Base-by-base conservation (phyloP, 2,113 vertebrate species). In the Dolichallabes microphthalmus region DNA sequence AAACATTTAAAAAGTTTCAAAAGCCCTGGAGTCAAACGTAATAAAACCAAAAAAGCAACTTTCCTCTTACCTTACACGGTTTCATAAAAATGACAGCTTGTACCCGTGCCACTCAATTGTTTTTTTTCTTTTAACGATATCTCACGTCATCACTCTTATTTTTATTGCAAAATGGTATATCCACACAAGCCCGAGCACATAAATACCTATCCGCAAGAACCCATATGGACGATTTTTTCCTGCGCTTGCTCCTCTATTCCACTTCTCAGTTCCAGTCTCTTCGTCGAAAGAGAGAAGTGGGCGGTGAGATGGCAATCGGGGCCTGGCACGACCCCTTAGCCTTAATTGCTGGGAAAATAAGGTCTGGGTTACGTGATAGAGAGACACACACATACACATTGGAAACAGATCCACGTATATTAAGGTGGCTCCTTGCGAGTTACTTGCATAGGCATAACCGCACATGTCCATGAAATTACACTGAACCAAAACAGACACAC, bases 121-220 rank as follows among this genome's bases (percentile, higher is more conserved):
- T 64, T 32, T 53, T 58, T 75, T 93, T 93, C 93, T 39, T 60
- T 22, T 60, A 19, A 58, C 91, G 92, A 92, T 93, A 92, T 93
- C 92, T 91, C 61, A 73, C 2, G 69, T 93, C 92, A 93, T 93
- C 94, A 93, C 91, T 94, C 96, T 92, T 93, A 96, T 94, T 96
- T 96, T 90, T 96, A 96, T 95, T 96, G 96, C 93, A 96, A 97
- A 96, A 97, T 94, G 95, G 91, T 97, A 98, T 97, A 98, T 97
- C 97, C 97, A 98, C 98, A 99, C 97, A 98, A 98, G 97, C 98
- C 97, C 97, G 95, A 97, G 94, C 95, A 97, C 97, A 98, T 99
- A 99, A 99, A 99, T 99, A 99, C 98, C 98, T 99, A 99, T 98
- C 97, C 96, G 97, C 93, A 97, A 99, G 98, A 98, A 98, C 97